Evolutionary conservation across 2,113 vertebrate species (phyloP).

Genomic region (Irena cyanogastra): DNA sequence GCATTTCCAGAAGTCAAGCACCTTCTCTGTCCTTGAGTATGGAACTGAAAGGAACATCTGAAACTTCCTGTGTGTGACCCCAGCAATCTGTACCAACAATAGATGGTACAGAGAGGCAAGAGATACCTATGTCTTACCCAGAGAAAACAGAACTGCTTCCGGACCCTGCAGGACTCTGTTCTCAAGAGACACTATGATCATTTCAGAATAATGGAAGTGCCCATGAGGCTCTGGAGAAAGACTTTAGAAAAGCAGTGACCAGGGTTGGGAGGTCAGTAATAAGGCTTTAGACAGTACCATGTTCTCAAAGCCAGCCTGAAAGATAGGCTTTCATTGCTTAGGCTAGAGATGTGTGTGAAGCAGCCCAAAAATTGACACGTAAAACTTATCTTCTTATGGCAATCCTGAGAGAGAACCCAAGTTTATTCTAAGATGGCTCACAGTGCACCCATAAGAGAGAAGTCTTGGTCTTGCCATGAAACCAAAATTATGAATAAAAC

Average conservation of each 20-base stretch:
- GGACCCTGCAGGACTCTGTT: neutral
- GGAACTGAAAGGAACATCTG: neutral
- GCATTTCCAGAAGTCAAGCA: neutral
- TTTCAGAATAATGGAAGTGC: neutral
- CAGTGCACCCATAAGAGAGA: neutral
- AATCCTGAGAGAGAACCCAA: neutral
- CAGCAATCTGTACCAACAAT: neutral
- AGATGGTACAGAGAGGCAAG: neutral
- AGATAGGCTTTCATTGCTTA: neutral
- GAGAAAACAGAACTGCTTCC: neutral
- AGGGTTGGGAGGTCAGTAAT: neutral
- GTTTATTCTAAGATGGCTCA: neutral
- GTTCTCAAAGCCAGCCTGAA: neutral
- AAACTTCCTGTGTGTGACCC: neutral
- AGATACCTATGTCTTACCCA: neutral
- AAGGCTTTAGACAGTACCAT: neutral
- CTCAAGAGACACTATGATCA: neutral
- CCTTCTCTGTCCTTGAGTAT: neutral
- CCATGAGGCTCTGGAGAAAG: neutral
- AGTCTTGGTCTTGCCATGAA: neutral
- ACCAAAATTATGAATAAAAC: neutral
- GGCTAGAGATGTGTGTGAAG: fast-evolving
- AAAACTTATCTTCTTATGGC: neutral
- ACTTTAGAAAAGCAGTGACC: neutral
- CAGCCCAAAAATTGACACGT: neutral